Base-by-base conservation (phyloP, 2,113 vertebrate genomes). In the Athene noctua region DNA sequence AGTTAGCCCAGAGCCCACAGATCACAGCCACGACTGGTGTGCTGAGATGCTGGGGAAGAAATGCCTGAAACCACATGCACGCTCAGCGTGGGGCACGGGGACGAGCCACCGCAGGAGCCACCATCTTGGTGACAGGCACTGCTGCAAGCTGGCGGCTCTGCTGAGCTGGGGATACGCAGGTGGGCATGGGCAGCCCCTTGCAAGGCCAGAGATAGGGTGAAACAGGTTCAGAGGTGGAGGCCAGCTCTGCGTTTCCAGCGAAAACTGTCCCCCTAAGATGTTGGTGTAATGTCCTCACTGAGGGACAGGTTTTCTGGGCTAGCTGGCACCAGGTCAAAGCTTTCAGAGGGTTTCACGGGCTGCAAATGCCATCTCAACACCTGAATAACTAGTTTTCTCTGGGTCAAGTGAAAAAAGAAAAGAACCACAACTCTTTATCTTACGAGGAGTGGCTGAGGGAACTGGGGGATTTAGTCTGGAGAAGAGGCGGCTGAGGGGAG, bases 251-350 rank as follows among this genome's bases (percentile, higher is more conserved):
- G 1, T 51, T 66, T 23, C 44, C 9, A 14, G 32, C 9, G 5
- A 16, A 59, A 59, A 12, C 44, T 5, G 8, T n/a, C 34, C 30
- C 34, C 63, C 65, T 0, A 3, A 32, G 23, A 14, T 0, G 10
- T 4, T 22, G 57, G 32, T 15, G 21, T 9, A 2, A 36, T 0
- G 10, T 58, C 26, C 14, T 44, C 0, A 0, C 44, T 2, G 1
- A 23, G 23, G 46, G 70, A 52, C 19, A 0, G 17, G 36, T 18
- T 40, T 30, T 21, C 67, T 12, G 3, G 5, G 67, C 27, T 9
- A 6, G n/a, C 30, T 61, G 72, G 75, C 8, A 4, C 29, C 0
- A 0, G 34, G n/a, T 7, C 47, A 68, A 68, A 47, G 47, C 40
- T 14, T 11, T 21, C 34, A 38, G 38, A 21, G 29, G 14, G 20